Conservation (phyloP, 2,113 vertebrate species). For the Murina feae region DNA sequence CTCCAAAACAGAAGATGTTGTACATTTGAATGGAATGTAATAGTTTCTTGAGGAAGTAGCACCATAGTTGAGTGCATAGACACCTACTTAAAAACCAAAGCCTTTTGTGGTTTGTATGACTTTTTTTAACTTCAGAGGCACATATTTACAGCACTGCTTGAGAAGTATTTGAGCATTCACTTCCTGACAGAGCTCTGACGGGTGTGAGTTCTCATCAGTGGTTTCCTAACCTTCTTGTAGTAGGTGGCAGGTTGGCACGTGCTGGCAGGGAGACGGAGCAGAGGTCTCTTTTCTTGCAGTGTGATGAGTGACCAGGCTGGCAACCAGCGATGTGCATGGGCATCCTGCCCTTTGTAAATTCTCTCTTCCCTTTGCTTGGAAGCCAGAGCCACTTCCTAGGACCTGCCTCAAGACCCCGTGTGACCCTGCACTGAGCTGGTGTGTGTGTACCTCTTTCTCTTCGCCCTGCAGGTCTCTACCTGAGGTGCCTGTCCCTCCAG, state of each 20-base stretch:
- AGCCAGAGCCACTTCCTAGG: background rate
- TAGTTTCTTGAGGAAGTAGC: background rate
- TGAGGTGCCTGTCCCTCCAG: background rate
- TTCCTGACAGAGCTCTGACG: background rate
- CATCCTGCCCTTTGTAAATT: background rate
- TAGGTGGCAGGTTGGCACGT: background rate
- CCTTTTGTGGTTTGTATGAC: background rate
- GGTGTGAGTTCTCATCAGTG: accelerated
- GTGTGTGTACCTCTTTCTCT: background rate
- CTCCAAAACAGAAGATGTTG: background rate
- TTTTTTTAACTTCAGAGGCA: background rate
- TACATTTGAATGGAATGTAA: background rate
- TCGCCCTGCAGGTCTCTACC: background rate
- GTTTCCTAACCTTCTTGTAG: background rate
- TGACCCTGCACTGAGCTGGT: background rate
- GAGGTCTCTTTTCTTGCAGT: background rate
- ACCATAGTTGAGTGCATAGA: background rate
- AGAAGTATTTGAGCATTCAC: background rate
- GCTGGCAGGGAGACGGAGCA: background rate
- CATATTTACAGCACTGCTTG: background rate
- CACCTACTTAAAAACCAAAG: background rate
- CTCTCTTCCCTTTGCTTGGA: background rate
- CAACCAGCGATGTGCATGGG: background rate
- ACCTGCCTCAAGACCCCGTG: background rate
- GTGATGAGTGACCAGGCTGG: background rate